Evolutionary conservation across 92 coral and sea anemone genomes (phyloP), one percentile per base, ranked within the genome.

Genomic region (Plumapathes pennacea): DNA sequence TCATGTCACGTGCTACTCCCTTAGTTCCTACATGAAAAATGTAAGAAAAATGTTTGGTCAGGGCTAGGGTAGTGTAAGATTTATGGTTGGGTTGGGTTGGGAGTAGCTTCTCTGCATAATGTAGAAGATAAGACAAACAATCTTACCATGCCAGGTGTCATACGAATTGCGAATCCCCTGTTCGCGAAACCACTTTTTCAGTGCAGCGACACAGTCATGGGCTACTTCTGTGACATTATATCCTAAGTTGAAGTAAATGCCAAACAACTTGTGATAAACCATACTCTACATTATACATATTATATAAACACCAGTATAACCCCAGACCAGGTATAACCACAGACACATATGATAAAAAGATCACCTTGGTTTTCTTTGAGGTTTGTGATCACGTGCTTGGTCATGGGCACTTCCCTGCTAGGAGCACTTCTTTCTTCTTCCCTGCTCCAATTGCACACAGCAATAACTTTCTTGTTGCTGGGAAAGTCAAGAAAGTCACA

Each of bases 121-220:
- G n/a, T n/a, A 29, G n/a, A n/a, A n/a, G n/a, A n/a, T n/a, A n/a
- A n/a, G 34, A 33, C 41, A 31, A 31, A 28, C 29, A 20, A 15
- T 22, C 43, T 34, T 66, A 66, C 63, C 73, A 66, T 53, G 73
- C 50, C 60, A 66, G 2, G 73, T 66, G 34, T 66, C 73, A 51
- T 25, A 66, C 5, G 62, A 53, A 44, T 66, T 66, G 23, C 28
- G 39, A 28, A 50, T 53, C 32, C 41, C 50, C 23, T 54, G 39
- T 24, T 40, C 53, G 26, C 20, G 38, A 25, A 66, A 53, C 62
- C 73, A 66, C 12, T 40, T 54, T 41, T 53, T 53, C 19, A 66
- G 23, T 10, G 58, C 30, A 3, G 23, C 24, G 25, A 66, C 53
- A 66, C 60, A 54, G 30, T 66, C 73, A 41, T 66, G 75, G 26